A percentile compares a stretch with the other conserved stretches of the same genome.
Evolutionary conservation across 1,140 invertebrate species (phyloP).

Genomic region (Microplitis mediator): DNA sequence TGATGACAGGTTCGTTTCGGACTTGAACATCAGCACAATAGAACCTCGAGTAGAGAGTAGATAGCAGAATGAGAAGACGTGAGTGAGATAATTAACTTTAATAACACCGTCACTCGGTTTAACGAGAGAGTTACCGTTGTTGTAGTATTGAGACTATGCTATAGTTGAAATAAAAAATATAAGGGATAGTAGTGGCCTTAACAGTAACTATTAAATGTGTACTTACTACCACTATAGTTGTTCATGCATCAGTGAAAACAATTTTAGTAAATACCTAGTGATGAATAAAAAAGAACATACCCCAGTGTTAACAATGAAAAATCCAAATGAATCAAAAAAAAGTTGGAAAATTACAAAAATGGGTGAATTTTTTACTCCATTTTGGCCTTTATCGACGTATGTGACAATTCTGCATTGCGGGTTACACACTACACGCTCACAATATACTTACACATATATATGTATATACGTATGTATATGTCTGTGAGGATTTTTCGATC

Average conservation of each 20-base stretch:
- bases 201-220: no score
- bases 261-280: no score
- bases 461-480: no score
- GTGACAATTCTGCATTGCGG: background rate
- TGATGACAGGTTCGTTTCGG: constrained; percentile 15
- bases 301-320: no score
- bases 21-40: background rate
- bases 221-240: no score
- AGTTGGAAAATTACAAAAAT: background rate
- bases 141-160: background rate
- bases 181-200: no score
- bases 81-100: constrained; percentile 31
- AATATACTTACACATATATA: no score
- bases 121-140: constrained; percentile 3
- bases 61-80: background rate
- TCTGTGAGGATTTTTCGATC: background rate
- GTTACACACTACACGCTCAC: background rate
- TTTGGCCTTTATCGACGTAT: background rate
- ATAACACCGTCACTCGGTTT: constrained; percentile 24
- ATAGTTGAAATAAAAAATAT: background rate
- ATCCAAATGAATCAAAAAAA: no score
- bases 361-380: background rate
- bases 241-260: no score
- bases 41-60: background rate
- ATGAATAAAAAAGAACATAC: no score